These are phyloP conservation scores for Uloborus plumipes DNA, from an alignment of 2,888 invertebrate genomes.

Conservation along the genomic window DNA sequence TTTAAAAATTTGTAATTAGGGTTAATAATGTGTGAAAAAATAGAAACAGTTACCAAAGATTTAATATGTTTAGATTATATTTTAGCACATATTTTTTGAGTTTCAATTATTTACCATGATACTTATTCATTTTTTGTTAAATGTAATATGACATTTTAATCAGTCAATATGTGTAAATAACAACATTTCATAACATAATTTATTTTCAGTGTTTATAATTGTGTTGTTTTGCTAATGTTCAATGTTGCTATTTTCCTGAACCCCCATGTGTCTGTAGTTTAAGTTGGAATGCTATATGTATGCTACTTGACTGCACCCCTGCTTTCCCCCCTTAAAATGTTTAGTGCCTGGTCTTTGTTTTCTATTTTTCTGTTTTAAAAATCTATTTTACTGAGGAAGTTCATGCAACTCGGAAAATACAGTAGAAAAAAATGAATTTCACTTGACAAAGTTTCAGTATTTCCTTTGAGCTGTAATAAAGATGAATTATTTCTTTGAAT, in stretches of 20 bases:
- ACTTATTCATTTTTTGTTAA: too few relatives aligned
- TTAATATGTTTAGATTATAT: too few relatives aligned
- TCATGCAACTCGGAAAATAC: slow-evolving; percentile 29
- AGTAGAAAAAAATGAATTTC: neutral
- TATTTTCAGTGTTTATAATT: too few relatives aligned
- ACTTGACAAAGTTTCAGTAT: neutral
- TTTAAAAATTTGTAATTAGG: too few relatives aligned
- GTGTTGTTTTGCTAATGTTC: too few relatives aligned
- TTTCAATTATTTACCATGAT: too few relatives aligned
- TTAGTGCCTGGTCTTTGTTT: slow-evolving; percentile 32
- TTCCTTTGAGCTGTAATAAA: neutral
- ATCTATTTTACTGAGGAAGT: slow-evolving; percentile 42
- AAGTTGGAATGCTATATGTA: slow-evolving; percentile 41
- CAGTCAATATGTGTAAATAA: too few relatives aligned
- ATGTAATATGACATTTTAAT: too few relatives aligned
- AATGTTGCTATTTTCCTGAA: neutral
- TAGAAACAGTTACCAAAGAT: too few relatives aligned
- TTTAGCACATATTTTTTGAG: too few relatives aligned
- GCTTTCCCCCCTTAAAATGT: slow-evolving; percentile 16
- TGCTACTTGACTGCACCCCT: slow-evolving; percentile 29
- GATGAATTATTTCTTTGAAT: neutral
- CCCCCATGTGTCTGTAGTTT: neutral
- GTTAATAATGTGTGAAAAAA: too few relatives aligned
- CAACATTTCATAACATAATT: too few relatives aligned
- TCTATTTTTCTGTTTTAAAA: slow-evolving; percentile 50